Evolutionary conservation across 2,797 vertebrate genomes (phyloP).

Genomic region (Micropoecilia bifurca): DNA sequence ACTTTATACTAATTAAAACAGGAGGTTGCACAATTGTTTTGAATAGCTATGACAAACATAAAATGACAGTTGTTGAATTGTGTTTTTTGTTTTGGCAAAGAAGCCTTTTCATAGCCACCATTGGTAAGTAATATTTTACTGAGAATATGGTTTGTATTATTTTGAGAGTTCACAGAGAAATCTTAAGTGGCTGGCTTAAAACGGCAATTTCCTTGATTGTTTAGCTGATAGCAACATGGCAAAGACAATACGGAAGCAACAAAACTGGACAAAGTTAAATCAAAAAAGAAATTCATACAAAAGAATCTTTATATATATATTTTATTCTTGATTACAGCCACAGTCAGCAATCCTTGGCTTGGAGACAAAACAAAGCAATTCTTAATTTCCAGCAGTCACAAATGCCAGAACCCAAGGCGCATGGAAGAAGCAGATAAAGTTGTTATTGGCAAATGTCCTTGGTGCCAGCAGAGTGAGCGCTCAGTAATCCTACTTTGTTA

Average conservation of each 20-base stretch:
- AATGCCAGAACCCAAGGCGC: slow-evolving; percentile 85
- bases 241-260: slow-evolving; percentile 54
- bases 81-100: slow-evolving; percentile 34
- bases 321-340: slow-evolving; percentile 65
- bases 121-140: slow-evolving; percentile 25
- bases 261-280: slow-evolving; percentile 63
- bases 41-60: neutral
- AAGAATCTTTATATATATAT: slow-evolving; percentile 9
- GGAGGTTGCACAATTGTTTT: neutral
- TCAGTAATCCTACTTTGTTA: slow-evolving; percentile 89
- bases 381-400: slow-evolving; percentile 89
- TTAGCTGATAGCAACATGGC: slow-evolving; percentile 66
- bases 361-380: slow-evolving; percentile 87
- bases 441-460: slow-evolving; percentile 92
- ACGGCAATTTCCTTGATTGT: slow-evolving; percentile 56
- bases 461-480: slow-evolving; percentile 83
- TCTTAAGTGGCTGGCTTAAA: slow-evolving; percentile 39
- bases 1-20: neutral
- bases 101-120: slow-evolving; percentile 14
- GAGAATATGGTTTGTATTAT: slow-evolving; percentile 9
- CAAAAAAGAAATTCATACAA: neutral
- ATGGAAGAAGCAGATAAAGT: slow-evolving; percentile 95
- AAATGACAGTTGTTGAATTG: neutral
- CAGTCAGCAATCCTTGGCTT: slow-evolving; percentile 80
- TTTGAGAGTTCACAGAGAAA: slow-evolving; percentile 34